Conservation (phyloP, 2,888 invertebrate genomes). For the Nemapogon koenigi region DNA sequence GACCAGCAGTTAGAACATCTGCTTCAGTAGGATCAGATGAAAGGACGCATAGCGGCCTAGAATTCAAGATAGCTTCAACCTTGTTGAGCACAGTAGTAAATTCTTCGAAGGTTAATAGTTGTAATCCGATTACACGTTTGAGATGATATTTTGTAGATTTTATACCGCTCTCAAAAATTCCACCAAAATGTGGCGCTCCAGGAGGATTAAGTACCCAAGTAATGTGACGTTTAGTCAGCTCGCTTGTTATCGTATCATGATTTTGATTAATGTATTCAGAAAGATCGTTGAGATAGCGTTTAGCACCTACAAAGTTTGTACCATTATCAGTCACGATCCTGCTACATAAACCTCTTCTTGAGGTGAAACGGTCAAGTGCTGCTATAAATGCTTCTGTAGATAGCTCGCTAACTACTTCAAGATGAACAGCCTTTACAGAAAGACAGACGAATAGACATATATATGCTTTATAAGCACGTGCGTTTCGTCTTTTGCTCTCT, state of each 20-base stretch:
- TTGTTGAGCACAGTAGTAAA: conserved; percentile 17
- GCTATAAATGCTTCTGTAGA: conserved; percentile 19
- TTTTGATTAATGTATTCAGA: conserved; percentile 1
- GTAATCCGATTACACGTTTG: conserved; percentile 16
- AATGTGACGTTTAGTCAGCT: conserved; percentile 15
- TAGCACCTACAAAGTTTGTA: conserved; percentile 23
- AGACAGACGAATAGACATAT: conserved; percentile 17
- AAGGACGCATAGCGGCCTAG: conserved; percentile 16
- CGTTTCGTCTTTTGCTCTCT: conserved; percentile 10
- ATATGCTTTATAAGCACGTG: conserved; percentile 9
- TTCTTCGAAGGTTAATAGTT: conserved; percentile 18
- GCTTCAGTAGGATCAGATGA: conserved; percentile 12
- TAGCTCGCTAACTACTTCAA: conserved; percentile 19
- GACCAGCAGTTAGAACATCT: conserved; percentile 15
- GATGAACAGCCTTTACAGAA: conserved; percentile 18
- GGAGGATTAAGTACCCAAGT: conserved; percentile 23
- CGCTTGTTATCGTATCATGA: conserved; percentile 6
- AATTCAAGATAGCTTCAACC: conserved; percentile 20
- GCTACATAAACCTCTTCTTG: conserved; percentile 14
- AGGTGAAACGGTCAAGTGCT: conserved; percentile 12
- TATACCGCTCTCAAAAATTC: conserved; percentile 22
- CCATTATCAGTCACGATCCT: conserved; percentile 21
- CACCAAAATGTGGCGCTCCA: conserved; percentile 21
- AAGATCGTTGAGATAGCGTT: conserved; percentile 14
- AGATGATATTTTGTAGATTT: conserved; percentile 22